Evolutionary conservation across 2,797 vertebrate genomes (phyloP), one percentile per base, ranked within the genome.

Genomic region (Clarias fuscus): DNA sequence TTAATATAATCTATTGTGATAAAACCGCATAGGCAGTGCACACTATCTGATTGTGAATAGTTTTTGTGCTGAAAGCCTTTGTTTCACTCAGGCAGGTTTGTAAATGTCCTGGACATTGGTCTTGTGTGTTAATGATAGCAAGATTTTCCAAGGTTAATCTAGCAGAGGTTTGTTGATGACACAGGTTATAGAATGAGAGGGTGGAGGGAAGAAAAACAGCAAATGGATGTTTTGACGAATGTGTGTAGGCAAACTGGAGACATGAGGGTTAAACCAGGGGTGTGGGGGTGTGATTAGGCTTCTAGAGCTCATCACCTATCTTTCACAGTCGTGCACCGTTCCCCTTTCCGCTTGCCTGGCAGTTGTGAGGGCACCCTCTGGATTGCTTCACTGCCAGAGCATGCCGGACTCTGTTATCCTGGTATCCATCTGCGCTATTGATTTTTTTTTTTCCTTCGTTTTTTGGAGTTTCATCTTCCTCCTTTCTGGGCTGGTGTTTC

Each of bases 401-500:
- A 96, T 94, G 94, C 94, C 92, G 94, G 94, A 95, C 94, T 94
- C 93, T 95, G 93, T 95, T 95, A 95, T 95, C 95, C 91, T 91
- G 93, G 94, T 93, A 95, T 96, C 94, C 94, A 95, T 95, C 95
- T 96, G 94, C 93, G 93, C 93, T 95, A 95, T 95, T 95, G 94
- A 95, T 95, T 96, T 94, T 92, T 82, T n/a, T 75, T 93, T 70
- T 10, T 7, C 56, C 83, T 83, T 85, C 82, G 93, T 93, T 93
- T 94, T 93, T 93, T 94, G 91, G 92, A 94, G 94, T 95, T 95
- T 96, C 94, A 95, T 95, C 94, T 95, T 95, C 94, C 93, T 93
- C 92, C 92, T 94, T 88, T 86, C 82, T 86, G 86, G 84, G 86
- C 85, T 82, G 83, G 92, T 94, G 94, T 87, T 95, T 95, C 91